Evolutionary conservation across 2,113 vertebrate genomes (phyloP).

Genomic region (Cromileptes altivelis): DNA sequence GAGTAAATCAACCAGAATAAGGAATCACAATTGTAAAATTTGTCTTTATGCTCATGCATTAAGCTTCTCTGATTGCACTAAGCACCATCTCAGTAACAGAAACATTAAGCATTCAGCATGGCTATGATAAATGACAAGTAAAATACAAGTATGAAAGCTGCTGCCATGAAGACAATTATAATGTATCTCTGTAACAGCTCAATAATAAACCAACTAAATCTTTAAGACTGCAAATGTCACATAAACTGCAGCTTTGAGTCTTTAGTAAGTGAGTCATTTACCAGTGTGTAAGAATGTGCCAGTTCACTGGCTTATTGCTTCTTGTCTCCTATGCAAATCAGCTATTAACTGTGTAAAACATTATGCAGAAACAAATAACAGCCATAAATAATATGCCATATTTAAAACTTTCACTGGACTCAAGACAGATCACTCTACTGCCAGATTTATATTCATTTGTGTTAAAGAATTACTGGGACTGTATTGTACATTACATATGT

Average conservation of each 20-base stretch:
- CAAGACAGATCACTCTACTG: too few species aligned
- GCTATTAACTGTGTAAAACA: background rate
- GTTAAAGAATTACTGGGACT: too few species aligned
- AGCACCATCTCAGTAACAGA: background rate
- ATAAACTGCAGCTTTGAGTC: background rate
- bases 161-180: background rate
- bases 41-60: background rate
- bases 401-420: too few species aligned
- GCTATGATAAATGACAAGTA: background rate
- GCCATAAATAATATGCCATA: too few species aligned
- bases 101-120: background rate
- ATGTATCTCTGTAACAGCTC: background rate
- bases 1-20: background rate
- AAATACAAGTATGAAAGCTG: background rate
- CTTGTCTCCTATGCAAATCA: background rate
- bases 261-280: background rate
- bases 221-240: background rate
- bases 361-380: background rate
- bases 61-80: background rate
- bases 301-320: background rate
- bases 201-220: background rate
- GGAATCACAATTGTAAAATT: too few species aligned
- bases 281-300: background rate
- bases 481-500: too few species aligned
- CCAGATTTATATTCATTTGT: too few species aligned